Evolutionary conservation across 2,113 vertebrate species (phyloP).

Genomic region (Ovis aries): DNA sequence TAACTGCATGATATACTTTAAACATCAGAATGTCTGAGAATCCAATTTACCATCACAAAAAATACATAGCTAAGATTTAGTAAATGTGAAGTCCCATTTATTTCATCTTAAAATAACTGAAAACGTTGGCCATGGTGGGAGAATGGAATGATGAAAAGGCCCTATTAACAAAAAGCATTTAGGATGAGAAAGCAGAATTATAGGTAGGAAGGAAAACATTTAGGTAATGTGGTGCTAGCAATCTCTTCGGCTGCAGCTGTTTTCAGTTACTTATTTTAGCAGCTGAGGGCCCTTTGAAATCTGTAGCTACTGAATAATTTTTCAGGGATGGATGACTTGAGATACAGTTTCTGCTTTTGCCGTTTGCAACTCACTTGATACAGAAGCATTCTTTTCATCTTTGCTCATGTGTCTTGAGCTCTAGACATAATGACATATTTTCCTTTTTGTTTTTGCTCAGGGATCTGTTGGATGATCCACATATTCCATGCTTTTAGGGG

Average conservation of each 20-base stretch:
- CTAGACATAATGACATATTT: neutral
- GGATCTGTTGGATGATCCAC: neutral
- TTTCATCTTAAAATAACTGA: neutral
- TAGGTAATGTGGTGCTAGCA: neutral
- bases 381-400: conserved; percentile 8
- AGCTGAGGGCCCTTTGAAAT: neutral
- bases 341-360: neutral
- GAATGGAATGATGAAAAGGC: neutral
- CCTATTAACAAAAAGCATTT: neutral
- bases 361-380: neutral
- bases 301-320: neutral
- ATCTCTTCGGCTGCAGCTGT: neutral
- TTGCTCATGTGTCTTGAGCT: conserved; percentile 3
- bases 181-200: neutral
- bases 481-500: neutral
- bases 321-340: neutral
- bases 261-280: neutral
- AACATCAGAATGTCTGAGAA: neutral
- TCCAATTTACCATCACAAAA: neutral
- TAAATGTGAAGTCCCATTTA: neutral
- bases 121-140: neutral
- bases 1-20: neutral
- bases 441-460: neutral
- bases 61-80: neutral
- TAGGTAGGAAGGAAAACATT: neutral